phyloP scores from a whole-genome alignment of 2,888 invertebrate genomes.

The Athalia circularis region DNA sequence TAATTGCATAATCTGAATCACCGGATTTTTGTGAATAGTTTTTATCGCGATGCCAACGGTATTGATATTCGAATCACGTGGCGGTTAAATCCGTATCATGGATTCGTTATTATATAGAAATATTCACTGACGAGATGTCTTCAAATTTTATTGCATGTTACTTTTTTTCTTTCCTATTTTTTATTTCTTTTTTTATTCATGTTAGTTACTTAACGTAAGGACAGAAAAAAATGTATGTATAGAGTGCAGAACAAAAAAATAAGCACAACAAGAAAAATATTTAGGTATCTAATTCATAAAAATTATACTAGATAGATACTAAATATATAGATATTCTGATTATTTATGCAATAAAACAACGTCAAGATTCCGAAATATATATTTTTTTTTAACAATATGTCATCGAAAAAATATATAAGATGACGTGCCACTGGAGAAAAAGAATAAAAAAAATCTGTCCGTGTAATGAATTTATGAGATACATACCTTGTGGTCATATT shows the following conservation, averaged over 20 bases:
- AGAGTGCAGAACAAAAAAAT: not conserved
- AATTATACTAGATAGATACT: not conserved
- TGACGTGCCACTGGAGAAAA: not conserved
- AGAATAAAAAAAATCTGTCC: not conserved
- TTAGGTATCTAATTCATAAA: not conserved
- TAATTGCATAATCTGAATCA: not conserved
- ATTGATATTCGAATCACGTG: constrained; percentile 3
- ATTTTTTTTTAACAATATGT: too few species aligned
- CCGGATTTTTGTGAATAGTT: not conserved
- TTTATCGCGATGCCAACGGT: constrained; percentile 5
- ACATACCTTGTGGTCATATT: not conserved
- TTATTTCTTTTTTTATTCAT: not conserved
- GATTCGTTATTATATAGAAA: too few species aligned
- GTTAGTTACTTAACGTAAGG: not conserved
- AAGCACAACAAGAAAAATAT: not conserved
- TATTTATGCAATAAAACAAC: not conserved
- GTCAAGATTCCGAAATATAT: too few species aligned
- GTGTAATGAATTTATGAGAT: not conserved
- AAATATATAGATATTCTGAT: not conserved
- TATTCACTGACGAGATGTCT: too few species aligned
- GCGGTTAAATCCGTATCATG: too few species aligned
- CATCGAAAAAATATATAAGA: not conserved
- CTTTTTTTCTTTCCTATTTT: not conserved
- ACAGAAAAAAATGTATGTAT: not conserved
- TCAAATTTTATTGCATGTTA: not conserved